Conservation (phyloP, 2,797 vertebrate species). For the Paramormyrops hopkinsi region DNA sequence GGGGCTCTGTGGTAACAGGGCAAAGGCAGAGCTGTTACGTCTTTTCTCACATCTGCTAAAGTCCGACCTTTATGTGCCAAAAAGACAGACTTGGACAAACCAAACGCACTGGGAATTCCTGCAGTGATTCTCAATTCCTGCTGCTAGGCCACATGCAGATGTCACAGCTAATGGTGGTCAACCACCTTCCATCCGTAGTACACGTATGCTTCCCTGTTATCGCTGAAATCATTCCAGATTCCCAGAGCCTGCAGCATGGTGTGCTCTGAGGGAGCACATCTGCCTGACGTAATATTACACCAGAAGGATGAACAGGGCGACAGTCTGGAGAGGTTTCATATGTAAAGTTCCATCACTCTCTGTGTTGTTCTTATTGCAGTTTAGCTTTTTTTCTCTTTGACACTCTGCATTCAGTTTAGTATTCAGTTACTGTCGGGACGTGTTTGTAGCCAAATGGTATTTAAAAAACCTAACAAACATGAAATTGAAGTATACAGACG, state of each 20-base stretch:
- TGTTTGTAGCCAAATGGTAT: not conserved
- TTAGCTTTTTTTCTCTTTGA: not conserved
- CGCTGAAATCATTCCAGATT: not conserved
- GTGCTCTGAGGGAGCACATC: slow-evolving; percentile 57
- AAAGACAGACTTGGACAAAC: slow-evolving; percentile 13
- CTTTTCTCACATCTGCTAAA: slow-evolving; percentile 20
- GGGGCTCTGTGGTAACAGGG: not conserved
- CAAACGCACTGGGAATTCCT: not conserved
- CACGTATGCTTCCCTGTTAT: not conserved
- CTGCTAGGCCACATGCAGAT: not conserved
- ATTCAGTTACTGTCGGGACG: not conserved
- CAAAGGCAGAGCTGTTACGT: not conserved
- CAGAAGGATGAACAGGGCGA: slow-evolving; percentile 62
- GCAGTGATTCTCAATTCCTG: not conserved
- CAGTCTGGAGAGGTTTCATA: slow-evolving; percentile 63
- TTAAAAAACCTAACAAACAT: not conserved
- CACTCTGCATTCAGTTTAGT: slow-evolving; percentile 27
- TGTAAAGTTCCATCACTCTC: slow-evolving; percentile 58
- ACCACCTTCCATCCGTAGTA: not conserved
- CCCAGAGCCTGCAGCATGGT: slow-evolving; percentile 49
- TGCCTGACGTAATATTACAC: slow-evolving; percentile 60
- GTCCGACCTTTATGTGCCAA: not conserved
- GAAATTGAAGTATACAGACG: not conserved
- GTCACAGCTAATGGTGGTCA: not conserved
- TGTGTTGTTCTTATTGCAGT: not conserved